These are phyloP conservation scores for Onthophagus sagittarius DNA, from an alignment of 2,888 invertebrate genomes.

Conservation along the genomic window DNA sequence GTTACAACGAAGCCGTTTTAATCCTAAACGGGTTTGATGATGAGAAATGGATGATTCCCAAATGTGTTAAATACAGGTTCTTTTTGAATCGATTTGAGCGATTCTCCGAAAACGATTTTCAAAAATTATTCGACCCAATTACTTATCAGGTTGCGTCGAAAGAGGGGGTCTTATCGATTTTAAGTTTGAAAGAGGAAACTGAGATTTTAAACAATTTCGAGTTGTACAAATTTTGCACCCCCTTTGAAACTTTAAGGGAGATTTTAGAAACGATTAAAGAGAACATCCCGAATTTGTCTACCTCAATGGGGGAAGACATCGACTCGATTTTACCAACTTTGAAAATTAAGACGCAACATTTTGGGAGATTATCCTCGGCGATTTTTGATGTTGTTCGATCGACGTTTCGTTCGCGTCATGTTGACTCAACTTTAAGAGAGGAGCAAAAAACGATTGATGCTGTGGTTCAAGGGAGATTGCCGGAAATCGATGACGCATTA, in stretches of 20 bases:
- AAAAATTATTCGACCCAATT: neutral
- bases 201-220: neutral
- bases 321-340: neutral
- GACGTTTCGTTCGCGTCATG: neutral
- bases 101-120: neutral
- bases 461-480: neutral
- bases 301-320: neutral
- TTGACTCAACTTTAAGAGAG: neutral
- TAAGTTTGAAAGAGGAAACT: neutral
- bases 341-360: neutral
- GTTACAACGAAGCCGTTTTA: constrained; percentile 3
- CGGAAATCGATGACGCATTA: neutral
- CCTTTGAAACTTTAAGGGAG: neutral
- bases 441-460: neutral
- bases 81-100: neutral
- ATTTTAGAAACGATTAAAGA: neutral
- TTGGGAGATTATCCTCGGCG: neutral
- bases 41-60: neutral
- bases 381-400: neutral
- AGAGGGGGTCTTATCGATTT: neutral
- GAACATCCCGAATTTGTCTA: neutral
- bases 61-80: neutral
- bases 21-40: neutral
- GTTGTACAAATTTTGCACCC: neutral
- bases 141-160: neutral